Evolutionary conservation across 2,113 vertebrate genomes (phyloP), one percentile per base, ranked within the genome.

Genomic region (Lophochroa leadbeateri): DNA sequence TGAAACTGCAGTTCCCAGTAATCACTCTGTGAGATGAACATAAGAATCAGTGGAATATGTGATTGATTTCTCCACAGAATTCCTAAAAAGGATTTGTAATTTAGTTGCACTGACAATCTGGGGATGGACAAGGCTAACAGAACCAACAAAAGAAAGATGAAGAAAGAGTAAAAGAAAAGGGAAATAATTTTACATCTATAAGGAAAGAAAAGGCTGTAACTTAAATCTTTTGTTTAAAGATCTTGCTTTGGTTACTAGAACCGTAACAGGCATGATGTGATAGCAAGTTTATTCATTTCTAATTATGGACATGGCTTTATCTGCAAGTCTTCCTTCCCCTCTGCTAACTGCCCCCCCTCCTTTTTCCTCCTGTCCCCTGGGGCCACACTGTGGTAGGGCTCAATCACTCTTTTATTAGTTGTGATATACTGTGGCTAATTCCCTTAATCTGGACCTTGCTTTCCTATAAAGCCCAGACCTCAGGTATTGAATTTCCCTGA

Each of bases 371-470:
- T 12, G 3, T 94, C 82, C 96, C 95, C 91, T 82, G 63, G 90
- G 97, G 96, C 97, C 91, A 71, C 86, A 31, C 97, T 97, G 97
- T 5, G 92, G 98, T 98, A 97, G 97, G 97, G 96, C 97, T 71
- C 94, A 85, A 97, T 96, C 96, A 88, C 94, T 69, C 3, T 95
- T 98, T 98, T 98, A 98, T 97, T 94, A 95, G 96, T 97, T 97
- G 97, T 96, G 98, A 98, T 96, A 97, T 96, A 95, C 97, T 97
- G 97, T 97, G 97, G 97, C 97, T 98, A 98, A 98, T 97, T 98
- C 97, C 96, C 98, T 97, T 98, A 98, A 98, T 98, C 97, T 98
- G 97, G 98, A 97, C 97, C 94, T 96, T 97, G 96, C 96, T 96
- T 96, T 97, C 91, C 94, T 94, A 97, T 98, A 98, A 98, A 98